Conservation (phyloP, 2,888 invertebrate genomes). For the Capitulum mitella region DNA sequence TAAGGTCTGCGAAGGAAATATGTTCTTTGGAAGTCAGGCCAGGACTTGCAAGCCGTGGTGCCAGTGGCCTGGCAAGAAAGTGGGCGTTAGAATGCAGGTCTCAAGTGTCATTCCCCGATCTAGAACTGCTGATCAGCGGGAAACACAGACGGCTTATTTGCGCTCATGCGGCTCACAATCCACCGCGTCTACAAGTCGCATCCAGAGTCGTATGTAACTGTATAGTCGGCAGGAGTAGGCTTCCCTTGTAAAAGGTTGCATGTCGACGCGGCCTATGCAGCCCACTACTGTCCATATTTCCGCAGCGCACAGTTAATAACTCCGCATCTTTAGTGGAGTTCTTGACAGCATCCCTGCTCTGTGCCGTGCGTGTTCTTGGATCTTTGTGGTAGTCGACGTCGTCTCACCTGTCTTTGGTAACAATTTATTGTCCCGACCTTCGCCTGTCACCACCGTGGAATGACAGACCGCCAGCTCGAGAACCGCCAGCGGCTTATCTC, state of each 20-base stretch:
- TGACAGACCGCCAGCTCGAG: not conserved
- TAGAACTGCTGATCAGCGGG: not conserved
- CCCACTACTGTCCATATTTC: not conserved
- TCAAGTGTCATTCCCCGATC: not conserved
- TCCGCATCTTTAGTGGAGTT: not conserved
- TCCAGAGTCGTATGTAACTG: not conserved
- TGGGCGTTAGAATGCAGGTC: not conserved
- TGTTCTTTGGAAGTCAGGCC: not conserved
- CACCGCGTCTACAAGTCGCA: not conserved
- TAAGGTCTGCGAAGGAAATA: not conserved
- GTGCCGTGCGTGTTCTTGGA: not conserved
- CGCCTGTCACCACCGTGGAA: not conserved
- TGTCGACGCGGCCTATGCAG: not conserved
- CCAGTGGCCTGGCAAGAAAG: not conserved
- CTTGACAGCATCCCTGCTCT: not conserved
- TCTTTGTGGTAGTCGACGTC: not conserved
- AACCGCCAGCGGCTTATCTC: not conserved
- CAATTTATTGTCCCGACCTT: not conserved
- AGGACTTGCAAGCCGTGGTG: not conserved
- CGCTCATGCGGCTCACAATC: not conserved
- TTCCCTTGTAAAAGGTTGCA: not conserved
- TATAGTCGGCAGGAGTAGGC: not conserved
- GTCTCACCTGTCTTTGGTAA: not conserved
- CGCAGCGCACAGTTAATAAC: not conserved
- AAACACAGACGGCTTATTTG: not conserved